phyloP scores from a whole-genome alignment of 2,797 vertebrate species.

The Anniella stebbinsi region DNA sequence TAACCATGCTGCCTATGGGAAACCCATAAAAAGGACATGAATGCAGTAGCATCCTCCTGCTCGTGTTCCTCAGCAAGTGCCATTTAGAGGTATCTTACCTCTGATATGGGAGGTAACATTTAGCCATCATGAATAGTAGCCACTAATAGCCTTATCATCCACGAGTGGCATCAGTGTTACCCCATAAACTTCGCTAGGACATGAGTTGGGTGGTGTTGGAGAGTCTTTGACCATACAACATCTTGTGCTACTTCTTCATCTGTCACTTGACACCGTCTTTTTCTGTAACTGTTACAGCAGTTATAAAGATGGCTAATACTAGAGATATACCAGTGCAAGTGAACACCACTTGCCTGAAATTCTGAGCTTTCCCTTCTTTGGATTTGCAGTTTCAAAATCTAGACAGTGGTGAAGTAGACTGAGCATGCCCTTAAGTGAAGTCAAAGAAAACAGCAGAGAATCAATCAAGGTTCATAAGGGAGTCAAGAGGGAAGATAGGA shows the following conservation, averaged over 20 bases:
- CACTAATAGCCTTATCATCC: too few species aligned
- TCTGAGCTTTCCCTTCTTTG: not conserved
- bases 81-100: too few species aligned
- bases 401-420: not conserved
- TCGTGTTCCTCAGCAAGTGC: too few species aligned
- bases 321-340: not conserved
- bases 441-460: constrained; percentile 2
- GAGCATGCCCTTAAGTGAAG: not conserved
- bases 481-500: not conserved
- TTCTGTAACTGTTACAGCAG: not conserved
- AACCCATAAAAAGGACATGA: too few species aligned
- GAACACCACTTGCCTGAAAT: not conserved
- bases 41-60: too few species aligned
- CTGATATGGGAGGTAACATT: too few species aligned
- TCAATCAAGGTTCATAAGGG: not conserved
- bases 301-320: not conserved
- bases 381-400: not conserved
- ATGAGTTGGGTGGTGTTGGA: not conserved
- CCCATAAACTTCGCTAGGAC: not conserved
- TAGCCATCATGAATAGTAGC: too few species aligned
- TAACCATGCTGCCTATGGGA: too few species aligned
- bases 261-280: not conserved
- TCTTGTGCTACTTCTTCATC: not conserved
- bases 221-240: not conserved
- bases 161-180: not conserved